phyloP scores from a whole-genome alignment of 2,113 vertebrate genomes.

The Platichthys stellatus region DNA sequence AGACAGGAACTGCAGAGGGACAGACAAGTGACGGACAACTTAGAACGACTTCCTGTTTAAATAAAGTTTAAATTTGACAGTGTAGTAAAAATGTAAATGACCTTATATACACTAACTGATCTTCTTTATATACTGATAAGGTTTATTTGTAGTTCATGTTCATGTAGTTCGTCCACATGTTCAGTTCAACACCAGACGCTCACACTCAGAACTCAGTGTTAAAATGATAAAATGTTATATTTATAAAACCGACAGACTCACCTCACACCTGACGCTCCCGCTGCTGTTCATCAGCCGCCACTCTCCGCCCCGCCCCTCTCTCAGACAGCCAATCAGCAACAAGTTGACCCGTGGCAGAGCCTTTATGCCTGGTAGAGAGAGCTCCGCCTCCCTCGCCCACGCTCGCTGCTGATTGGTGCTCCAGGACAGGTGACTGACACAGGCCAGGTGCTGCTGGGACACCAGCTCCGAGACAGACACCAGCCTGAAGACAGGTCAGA shows the following conservation, averaged over 20 bases:
- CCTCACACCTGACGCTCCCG: conserved; percentile 84
- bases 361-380: conserved; percentile 37
- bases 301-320: conserved; percentile 66
- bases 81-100: no score
- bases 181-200: no score
- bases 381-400: conserved; percentile 77
- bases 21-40: neutral
- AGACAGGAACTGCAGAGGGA: conserved; percentile 74
- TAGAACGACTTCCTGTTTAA: neutral
- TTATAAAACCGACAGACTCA: conserved; percentile 36
- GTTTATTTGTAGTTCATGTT: no score
- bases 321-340: conserved; percentile 86
- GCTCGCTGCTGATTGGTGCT: conserved; percentile 83
- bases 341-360: conserved; percentile 80
- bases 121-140: no score
- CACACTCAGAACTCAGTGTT: no score
- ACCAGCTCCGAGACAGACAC: conserved; percentile 82
- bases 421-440: conserved; percentile 86
- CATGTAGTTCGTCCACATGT: no score
- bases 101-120: no score
- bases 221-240: no score
- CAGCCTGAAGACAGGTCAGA: conserved; percentile 66
- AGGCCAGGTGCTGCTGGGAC: conserved; percentile 77
- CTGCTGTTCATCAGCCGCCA: conserved; percentile 80
- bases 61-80: no score